Conservation (phyloP, 1,140 invertebrate genomes). For the Drosophila orosa region DNA sequence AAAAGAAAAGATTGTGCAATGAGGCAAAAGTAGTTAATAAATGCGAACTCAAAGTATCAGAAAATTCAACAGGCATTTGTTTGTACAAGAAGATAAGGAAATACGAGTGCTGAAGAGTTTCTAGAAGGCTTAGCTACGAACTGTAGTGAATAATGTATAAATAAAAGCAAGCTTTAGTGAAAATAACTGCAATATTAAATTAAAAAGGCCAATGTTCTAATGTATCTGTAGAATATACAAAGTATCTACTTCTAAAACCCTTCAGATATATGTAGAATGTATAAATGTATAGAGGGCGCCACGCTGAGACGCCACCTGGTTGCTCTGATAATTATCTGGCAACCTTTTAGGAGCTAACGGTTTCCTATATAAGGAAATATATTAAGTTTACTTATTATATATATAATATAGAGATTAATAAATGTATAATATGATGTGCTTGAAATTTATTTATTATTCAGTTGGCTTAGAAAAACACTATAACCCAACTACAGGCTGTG, state of each 20-base stretch:
- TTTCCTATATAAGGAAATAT: background rate
- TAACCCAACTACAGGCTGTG: background rate
- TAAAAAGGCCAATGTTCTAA: background rate
- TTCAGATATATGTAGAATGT: slow-evolving; percentile 16
- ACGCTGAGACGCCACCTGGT: slow-evolving; percentile 4
- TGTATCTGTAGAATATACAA: slow-evolving; percentile 6
- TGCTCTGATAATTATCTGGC: background rate
- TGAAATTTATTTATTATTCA: background rate
- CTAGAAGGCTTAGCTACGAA: no score
- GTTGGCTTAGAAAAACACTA: background rate
- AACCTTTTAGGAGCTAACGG: background rate
- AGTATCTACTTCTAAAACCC: background rate
- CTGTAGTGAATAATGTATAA: no score
- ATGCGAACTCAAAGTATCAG: background rate
- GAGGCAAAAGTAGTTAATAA: background rate
- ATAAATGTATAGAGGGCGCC: slow-evolving; percentile 15
- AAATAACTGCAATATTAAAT: background rate
- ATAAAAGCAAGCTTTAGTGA: no score
- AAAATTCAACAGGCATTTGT: no score
- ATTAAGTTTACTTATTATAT: background rate
- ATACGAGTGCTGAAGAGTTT: no score
- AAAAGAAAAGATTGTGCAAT: background rate
- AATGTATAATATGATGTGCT: no score
- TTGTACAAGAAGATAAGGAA: no score
- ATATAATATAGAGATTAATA: background rate